Evolutionary conservation across 1,140 invertebrate species (phyloP), one percentile per base, ranked within the genome.

Genomic region (Drepana arcuata): DNA sequence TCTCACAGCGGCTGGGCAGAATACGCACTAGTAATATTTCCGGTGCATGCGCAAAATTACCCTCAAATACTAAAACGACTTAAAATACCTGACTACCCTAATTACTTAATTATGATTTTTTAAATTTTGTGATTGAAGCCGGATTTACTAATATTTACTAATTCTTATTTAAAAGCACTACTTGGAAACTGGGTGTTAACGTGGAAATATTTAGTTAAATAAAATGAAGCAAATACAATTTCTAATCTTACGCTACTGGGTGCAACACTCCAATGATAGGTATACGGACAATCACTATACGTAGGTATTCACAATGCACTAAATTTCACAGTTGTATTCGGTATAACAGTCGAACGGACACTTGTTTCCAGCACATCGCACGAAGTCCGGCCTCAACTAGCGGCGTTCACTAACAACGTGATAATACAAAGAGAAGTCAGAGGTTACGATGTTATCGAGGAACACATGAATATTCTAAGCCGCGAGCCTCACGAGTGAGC

Each of bases 401-500:
- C 61, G 48, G 58, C 48, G 66, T 54, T 62, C 73, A 71, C 75
- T 61, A 66, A 78, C 70, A 70, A 64, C 67, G 61, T 73, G 73
- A 81, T 80, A 72, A 72, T 81, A 78, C 59, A 71, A 75, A 78
- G 73, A 71, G 72, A 71, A 81, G 77, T 81, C 73, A 81, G 62
- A 78, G 72, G 75, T 80, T 80, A 80, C 52, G 69, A 68, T 74
- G 75, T 74, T 78, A 81, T 78, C 73, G 77, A 71, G 55, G 71
- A 65, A 75, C 70, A 79, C 73, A 81, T 79, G 77, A 75, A 81
- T 81, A 81, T 77, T 81, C 70, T 72, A 71, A 75, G 74, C 77
- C 68, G 73, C 72, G 72, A 81, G 73, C 72, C 70, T 81, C 77
- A 77, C 73, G 70, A 81, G 73, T 81, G 77, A 78, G 44, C 77